Percentiles rank a stretch among this genome's conserved stretches.
These are phyloP conservation scores for Caenorhabditis afra DNA, from an alignment of 2,888 invertebrate genomes.

Conservation along the genomic window DNA sequence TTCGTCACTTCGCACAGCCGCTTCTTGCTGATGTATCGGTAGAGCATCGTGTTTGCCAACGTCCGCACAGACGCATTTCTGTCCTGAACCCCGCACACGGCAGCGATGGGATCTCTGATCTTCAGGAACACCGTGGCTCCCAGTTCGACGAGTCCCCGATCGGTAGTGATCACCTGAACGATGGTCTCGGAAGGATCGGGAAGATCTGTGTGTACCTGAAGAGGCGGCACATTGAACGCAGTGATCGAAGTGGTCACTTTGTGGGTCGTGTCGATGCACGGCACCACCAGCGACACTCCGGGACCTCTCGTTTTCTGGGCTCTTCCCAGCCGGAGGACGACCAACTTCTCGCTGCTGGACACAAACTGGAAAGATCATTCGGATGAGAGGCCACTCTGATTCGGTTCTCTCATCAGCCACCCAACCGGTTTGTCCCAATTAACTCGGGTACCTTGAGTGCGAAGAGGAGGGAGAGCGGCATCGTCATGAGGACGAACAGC, in stretches of 20 bases:
- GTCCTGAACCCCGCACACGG: constrained; percentile 81
- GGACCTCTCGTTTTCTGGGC: constrained; percentile 77
- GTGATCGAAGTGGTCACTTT: constrained; percentile 81
- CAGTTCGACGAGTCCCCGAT: constrained; percentile 82
- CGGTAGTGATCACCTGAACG: constrained; percentile 80
- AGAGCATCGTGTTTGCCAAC: constrained; percentile 81
- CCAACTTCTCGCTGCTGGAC: constrained; percentile 74
- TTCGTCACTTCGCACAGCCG: constrained; percentile 77
- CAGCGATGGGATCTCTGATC: constrained; percentile 81
- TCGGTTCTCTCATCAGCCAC: constrained; percentile 1
- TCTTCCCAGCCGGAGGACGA: constrained; percentile 79
- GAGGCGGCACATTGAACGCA: constrained; percentile 82
- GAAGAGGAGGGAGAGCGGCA: constrained; percentile 78
- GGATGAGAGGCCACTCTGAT: background rate
- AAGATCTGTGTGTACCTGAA: constrained; percentile 81
- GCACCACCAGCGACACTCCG: constrained; percentile 81
- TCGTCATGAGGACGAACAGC: constrained; percentile 70
- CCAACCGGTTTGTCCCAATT: constrained; percentile 27
- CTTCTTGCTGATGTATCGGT: constrained; percentile 80
- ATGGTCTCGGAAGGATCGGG: no score
- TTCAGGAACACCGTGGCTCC: constrained; percentile 82
- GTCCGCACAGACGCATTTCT: constrained; percentile 81
- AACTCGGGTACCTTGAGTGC: constrained; percentile 70
- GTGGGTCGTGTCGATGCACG: constrained; percentile 80
- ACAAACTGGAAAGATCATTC: constrained; percentile 73